A percentile compares a stretch with the other conserved stretches of the same genome.
phyloP scores from a whole-genome alignment of 2,888 invertebrate genomes.

The Eilema griseolum region DNA sequence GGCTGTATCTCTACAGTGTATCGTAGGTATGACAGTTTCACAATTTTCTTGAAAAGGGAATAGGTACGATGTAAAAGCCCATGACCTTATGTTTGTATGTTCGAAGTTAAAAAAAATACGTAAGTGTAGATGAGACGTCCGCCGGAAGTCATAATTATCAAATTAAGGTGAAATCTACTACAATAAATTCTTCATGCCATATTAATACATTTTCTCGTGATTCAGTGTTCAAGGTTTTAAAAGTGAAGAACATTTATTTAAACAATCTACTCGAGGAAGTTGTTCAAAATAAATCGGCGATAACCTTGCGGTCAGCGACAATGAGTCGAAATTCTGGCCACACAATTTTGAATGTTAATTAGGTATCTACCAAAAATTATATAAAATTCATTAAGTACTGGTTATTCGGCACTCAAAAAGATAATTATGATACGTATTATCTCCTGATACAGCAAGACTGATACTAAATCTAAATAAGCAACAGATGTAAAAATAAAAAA shows the following conservation, averaged over 20 bases:
- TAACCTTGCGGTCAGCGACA: conserved; percentile 35
- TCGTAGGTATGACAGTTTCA: neutral
- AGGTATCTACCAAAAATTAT: neutral
- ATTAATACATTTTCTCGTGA: conserved; percentile 7
- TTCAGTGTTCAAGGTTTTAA: conserved; percentile 16
- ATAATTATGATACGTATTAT: neutral
- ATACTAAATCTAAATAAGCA: neutral
- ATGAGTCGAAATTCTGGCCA: conserved; percentile 36
- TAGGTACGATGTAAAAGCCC: neutral
- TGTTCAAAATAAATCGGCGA: conserved; percentile 23
- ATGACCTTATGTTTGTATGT: neutral
- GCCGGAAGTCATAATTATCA: neutral
- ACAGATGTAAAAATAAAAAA: too few relatives aligned
- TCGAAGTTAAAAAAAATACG: neutral
- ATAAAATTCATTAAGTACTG: neutral
- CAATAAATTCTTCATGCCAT: conserved; percentile 3
- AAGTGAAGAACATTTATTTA: conserved; percentile 13
- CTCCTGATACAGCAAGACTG: neutral
- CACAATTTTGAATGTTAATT: neutral
- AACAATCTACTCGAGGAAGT: conserved; percentile 22
- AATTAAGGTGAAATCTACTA: neutral
- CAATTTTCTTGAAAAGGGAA: neutral
- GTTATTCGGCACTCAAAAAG: neutral
- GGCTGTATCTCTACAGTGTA: neutral
- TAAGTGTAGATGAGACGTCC: neutral